Percentiles rank a stretch among this genome's conserved stretches.
Evolutionary conservation across 2,888 invertebrate species (phyloP).

Genomic region (Chironomus riparius): DNA sequence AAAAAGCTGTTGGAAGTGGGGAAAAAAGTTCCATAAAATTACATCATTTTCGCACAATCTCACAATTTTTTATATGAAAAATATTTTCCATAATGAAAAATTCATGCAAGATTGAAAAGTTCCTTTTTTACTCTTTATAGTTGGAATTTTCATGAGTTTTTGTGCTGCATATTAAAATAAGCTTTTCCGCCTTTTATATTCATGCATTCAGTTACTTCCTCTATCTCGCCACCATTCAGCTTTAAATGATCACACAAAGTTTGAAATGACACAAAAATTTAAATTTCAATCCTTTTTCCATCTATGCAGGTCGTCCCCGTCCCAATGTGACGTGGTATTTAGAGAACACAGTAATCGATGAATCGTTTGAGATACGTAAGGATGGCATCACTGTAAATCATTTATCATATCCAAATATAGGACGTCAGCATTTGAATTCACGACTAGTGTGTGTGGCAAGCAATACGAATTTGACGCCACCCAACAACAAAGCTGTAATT

Average conservation of each 20-base stretch:
- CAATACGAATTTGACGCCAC: constrained; percentile 73
- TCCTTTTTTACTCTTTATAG: neutral
- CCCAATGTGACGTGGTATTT: constrained; percentile 78
- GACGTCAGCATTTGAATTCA: constrained; percentile 72
- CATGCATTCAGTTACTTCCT: neutral
- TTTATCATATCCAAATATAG: constrained; percentile 68
- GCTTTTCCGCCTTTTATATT: no score
- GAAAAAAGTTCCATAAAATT: no score
- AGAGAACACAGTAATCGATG: constrained; percentile 75
- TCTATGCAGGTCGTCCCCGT: constrained; percentile 56
- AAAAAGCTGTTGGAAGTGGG: no score
- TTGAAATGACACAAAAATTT: neutral
- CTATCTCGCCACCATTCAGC: neutral
- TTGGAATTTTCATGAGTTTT: constrained; percentile 8
- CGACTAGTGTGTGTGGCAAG: constrained; percentile 79
- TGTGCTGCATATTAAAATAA: neutral
- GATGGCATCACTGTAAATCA: constrained; percentile 56
- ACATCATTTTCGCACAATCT: neutral
- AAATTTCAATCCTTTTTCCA: neutral
- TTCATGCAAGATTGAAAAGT: neutral
- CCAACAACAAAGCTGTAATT: constrained; percentile 67
- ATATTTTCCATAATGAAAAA: neutral
- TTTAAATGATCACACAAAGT: no score
- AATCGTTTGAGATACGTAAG: constrained; percentile 62
- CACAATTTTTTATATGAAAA: neutral